These are phyloP conservation scores for Seira ritae DNA, from an alignment of 2,888 invertebrate species.

Conservation along the genomic window DNA sequence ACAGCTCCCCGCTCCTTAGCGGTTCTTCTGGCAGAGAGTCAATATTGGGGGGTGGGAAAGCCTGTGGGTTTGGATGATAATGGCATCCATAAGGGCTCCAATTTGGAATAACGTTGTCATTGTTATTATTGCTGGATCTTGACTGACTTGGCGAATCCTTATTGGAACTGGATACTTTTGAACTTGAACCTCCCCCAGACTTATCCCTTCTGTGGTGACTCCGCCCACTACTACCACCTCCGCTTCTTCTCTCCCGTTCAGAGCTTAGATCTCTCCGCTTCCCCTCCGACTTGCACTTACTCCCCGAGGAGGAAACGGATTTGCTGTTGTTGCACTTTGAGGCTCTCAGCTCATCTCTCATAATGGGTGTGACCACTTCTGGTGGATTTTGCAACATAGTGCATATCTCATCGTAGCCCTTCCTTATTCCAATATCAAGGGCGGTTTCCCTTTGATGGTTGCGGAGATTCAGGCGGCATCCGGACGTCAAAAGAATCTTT, in stretches of 20 bases:
- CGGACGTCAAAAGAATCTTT: slow-evolving; percentile 91
- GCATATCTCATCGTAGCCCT: slow-evolving; percentile 84
- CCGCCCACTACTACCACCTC: slow-evolving; percentile 59
- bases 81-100: slow-evolving; percentile 96
- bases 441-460: slow-evolving; percentile 95
- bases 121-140: slow-evolving; percentile 44
- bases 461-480: slow-evolving; percentile 83
- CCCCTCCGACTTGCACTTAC: slow-evolving; percentile 53
- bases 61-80: slow-evolving; percentile 89
- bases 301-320: slow-evolving; percentile 33
- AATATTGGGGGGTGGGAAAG: slow-evolving; percentile 89
- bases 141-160: slow-evolving; percentile 64
- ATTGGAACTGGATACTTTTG: slow-evolving; percentile 21
- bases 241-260: slow-evolving; percentile 47
- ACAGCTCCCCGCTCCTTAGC: slow-evolving; percentile 91
- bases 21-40: slow-evolving; percentile 92
- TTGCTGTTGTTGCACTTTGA: slow-evolving; percentile 63
- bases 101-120: slow-evolving; percentile 74
- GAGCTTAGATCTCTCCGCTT: slow-evolving; percentile 32
- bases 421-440: slow-evolving; percentile 90
- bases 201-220: slow-evolving; percentile 43
- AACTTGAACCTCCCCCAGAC: slow-evolving; percentile 32
- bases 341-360: slow-evolving; percentile 70
- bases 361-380: slow-evolving; percentile 65
- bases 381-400: slow-evolving; percentile 67